Base-by-base conservation (phyloP, 35 echinoderm and acorn worm genomes). In the Chiridota heheva region DNA sequence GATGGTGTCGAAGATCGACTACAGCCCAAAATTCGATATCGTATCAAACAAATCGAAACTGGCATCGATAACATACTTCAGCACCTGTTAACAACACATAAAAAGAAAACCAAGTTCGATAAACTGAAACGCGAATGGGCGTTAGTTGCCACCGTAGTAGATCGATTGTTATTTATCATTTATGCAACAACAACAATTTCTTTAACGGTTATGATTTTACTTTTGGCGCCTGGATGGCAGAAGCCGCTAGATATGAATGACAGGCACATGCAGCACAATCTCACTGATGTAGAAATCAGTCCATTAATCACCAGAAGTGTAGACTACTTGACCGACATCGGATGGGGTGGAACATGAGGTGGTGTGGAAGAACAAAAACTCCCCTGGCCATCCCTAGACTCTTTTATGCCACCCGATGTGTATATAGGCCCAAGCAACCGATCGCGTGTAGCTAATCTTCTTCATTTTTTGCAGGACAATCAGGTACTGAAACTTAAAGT, bases 171-270 rank as follows among this genome's bases (percentile, higher is more conserved):
- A 40, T 96, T 96, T 78, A 76, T 81, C 7, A 90, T 96, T 46
- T 96, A 96, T 42, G 87, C 88, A 26, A 86, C 76, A 42, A 91
- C 84, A n/a, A 96, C 92, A 7, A 86, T 96, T 42, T 81, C 92
- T 46, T 63, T 90, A 59, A 82, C 92, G 12, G 53, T 96, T 2
- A 72, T 86, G 22, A 65, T 96, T 12, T 53, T 96, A 31, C 20
- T 86, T 41, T 66, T 90, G n/a, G 84, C 67, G 18, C 92, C 92
- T 3, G 29, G 42, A 13, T 42, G 44, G 40, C 70, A 77, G 70
- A 35, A 44, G 1, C 33, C 18, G 7, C 58, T 74, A 3, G 44
- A 74, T n/a, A n/a, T n/a, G n/a, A n/a, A n/a, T n/a, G n/a, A n/a
- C n/a, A n/a, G n/a, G n/a, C n/a, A n/a, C n/a, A n/a, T n/a, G n/a